Base-by-base conservation (phyloP, 2,797 vertebrate species). In the Agapornis canus region DNA sequence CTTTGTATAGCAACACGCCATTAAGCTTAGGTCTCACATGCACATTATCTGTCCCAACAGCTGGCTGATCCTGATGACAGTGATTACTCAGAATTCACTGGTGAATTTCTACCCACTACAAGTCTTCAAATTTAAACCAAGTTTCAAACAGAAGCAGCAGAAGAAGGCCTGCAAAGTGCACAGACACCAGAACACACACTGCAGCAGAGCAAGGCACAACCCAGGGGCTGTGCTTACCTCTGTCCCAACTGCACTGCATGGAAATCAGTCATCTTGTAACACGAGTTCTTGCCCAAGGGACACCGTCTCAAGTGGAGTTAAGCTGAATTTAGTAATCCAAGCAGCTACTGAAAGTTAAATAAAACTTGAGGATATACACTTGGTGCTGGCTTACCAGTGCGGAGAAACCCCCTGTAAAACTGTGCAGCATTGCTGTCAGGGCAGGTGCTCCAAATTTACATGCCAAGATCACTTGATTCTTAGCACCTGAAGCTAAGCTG, bases 391-490 rank as follows among this genome's bases (percentile, higher is more conserved):
- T 78, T 77, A 54, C 23, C 26, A 47, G 21, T 3, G 20, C 2
- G 14, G n/a, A 76, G 54, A 91, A 52, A 1, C 1, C 11, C 47
- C 25, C 39, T 40, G 43, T 27, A 70, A 48, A 56, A 19, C 22
- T 39, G 29, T 11, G 54, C 56, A 11, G 15, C 43, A 5, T 29
- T n/a, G 37, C 64, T 37, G 11, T 4, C 40, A 22, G 59, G 49
- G 23, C 37, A 49, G 0, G 2, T 3, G n/a, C 37, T 35, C 13
- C 20, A 37, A 39, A 51, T 29, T 20, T 4, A 37, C 14, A 5
- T 1, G 16, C 45, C 35, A 51, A 85, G 59, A 70, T 32, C 51
- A 32, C 20, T 6, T 27, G 12, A 25, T 37, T 11, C 48, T 66
- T 39, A 64, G 56, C 56, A 59, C 37, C 86, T 47, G 49, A 54